phyloP scores from a whole-genome alignment of 2,113 vertebrate species.

The Cyprinus carpio region DNA sequence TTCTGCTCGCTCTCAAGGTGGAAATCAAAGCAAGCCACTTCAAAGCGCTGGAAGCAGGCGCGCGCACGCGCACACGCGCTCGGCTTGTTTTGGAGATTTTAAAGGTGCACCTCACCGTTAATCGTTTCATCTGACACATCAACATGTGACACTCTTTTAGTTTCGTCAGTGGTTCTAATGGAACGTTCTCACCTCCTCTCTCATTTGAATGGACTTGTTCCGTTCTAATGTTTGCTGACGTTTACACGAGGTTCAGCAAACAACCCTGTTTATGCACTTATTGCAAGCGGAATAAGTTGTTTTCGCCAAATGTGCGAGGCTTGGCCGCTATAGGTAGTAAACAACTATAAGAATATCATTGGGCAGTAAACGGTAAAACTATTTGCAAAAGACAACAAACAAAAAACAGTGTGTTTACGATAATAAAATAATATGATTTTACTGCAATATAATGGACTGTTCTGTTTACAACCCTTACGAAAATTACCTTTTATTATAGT shows the following conservation, averaged over 20 bases:
- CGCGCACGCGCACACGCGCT: conserved; percentile 35
- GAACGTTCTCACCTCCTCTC: conserved; percentile 19
- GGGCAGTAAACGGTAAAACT: background rate
- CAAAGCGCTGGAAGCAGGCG: conserved; percentile 36
- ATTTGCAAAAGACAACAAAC: no score
- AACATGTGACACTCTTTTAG: background rate
- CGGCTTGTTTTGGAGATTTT: conserved; percentile 65
- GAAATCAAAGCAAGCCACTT: conserved; percentile 59
- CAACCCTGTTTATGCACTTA: background rate
- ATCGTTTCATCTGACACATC: conserved; percentile 13
- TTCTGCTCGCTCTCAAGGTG: conserved; percentile 1
- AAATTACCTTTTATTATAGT: no score
- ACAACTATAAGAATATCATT: no score
- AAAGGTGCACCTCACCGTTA: conserved; percentile 9
- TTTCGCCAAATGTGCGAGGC: background rate
- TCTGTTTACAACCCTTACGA: no score
- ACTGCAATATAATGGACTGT: no score
- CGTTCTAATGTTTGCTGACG: background rate
- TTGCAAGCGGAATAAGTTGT: background rate
- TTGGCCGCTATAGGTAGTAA: no score
- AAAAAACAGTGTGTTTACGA: background rate
- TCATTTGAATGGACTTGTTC: background rate
- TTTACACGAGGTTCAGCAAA: background rate
- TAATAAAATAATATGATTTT: background rate
- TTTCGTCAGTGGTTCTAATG: background rate